Evolutionary conservation across 2,113 vertebrate genomes (phyloP).

Genomic region (Dascyllus trimaculatus): DNA sequence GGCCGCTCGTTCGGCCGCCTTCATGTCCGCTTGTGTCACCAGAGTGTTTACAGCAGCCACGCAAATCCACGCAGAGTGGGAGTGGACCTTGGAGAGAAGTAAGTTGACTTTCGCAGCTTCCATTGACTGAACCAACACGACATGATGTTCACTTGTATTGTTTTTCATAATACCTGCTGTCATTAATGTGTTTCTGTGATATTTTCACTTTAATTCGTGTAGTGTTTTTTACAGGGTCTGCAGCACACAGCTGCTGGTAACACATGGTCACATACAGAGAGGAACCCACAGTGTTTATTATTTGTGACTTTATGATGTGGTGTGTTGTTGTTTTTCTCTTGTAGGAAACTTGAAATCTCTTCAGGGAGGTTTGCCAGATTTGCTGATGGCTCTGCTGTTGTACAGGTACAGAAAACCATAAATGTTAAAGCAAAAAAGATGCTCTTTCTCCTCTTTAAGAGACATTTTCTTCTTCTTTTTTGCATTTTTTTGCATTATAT

Average conservation of each 20-base stretch:
- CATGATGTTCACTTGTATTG: no score
- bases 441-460: background rate
- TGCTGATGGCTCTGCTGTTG: constrained; percentile 95
- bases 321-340: constrained; percentile 19
- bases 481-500: background rate
- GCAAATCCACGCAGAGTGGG: constrained; percentile 44
- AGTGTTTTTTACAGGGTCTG: no score
- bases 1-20: constrained; percentile 49
- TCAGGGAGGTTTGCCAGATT: constrained; percentile 94
- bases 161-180: background rate
- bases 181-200: background rate
- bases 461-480: background rate
- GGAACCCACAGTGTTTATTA: no score
- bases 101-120: constrained; percentile 52
- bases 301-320: background rate
- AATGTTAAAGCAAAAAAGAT: background rate
- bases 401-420: constrained; percentile 85
- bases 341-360: constrained; percentile 93
- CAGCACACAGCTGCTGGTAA: no score
- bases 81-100: constrained; percentile 84
- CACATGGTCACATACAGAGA: no score
- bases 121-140: background rate
- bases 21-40: constrained; percentile 71
- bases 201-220: no score
- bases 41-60: constrained; percentile 78